Percentiles rank a stretch among this genome's conserved stretches.
phyloP scores from a whole-genome alignment of 1,140 invertebrate genomes.

The Brachionus calyciflorus region DNA sequence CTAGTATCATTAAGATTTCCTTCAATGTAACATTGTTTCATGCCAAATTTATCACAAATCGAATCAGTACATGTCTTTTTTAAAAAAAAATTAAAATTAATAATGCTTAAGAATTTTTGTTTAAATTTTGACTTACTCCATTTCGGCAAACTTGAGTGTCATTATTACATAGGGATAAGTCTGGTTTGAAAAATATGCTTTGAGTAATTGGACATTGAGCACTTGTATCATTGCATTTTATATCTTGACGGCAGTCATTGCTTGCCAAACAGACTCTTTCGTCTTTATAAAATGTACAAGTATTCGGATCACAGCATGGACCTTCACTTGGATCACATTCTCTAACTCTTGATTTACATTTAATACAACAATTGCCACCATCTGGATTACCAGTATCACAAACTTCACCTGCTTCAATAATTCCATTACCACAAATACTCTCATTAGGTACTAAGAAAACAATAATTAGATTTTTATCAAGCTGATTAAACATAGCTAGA shows the following conservation, averaged over 20 bases:
- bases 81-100: background rate
- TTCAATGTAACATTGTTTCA: slow-evolving; percentile 29
- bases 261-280: background rate
- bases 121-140: background rate
- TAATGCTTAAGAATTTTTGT: background rate
- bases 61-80: slow-evolving; percentile 12
- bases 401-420: slow-evolving; percentile 92
- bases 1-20: slow-evolving; percentile 17
- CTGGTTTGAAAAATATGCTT: slow-evolving; percentile 2
- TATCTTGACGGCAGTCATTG: slow-evolving; percentile 21
- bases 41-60: slow-evolving; percentile 11
- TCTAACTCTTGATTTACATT: background rate
- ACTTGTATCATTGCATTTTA: slow-evolving; percentile 2
- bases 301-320: slow-evolving; percentile 24
- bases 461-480: background rate
- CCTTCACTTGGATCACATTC: slow-evolving; percentile 28
- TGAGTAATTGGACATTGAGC: slow-evolving; percentile 17
- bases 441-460: slow-evolving; percentile 63
- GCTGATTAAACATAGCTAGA: too few species aligned
- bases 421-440: slow-evolving; percentile 98
- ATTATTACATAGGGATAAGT: slow-evolving; percentile 15
- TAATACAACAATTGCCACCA: slow-evolving; percentile 67
- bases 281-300: slow-evolving; percentile 14
- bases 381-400: slow-evolving; percentile 94
- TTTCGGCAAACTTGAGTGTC: slow-evolving; percentile 34